Conservation (phyloP, 2,797 vertebrate species). For the Coluber constrictor region DNA sequence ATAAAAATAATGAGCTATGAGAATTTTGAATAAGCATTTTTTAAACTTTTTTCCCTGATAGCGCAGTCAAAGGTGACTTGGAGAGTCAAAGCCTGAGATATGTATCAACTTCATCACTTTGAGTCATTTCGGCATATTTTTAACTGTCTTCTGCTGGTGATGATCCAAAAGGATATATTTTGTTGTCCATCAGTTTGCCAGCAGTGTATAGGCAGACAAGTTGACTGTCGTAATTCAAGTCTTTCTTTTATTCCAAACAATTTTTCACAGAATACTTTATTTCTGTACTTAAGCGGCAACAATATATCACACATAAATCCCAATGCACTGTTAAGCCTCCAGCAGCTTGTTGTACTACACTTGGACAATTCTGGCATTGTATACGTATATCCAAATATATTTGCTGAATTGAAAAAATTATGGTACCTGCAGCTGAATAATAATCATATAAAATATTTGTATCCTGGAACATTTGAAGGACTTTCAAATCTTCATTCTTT, state of each 20-base stretch:
- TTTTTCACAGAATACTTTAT: slow-evolving; percentile 61
- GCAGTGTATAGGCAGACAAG: slow-evolving; percentile 65
- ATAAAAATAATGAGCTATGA: slow-evolving; percentile 20
- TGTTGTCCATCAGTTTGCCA: slow-evolving; percentile 67
- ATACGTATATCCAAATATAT: slow-evolving; percentile 63
- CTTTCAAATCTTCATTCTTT: slow-evolving; percentile 66
- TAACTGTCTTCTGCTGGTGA: slow-evolving; percentile 63
- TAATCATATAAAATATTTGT: slow-evolving; percentile 70
- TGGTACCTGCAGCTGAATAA: slow-evolving; percentile 68
- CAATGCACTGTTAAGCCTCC: slow-evolving; percentile 60
- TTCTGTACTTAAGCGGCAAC: slow-evolving; percentile 69
- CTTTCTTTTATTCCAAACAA: slow-evolving; percentile 62
- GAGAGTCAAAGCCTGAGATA: slow-evolving; percentile 65
- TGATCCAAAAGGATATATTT: slow-evolving; percentile 64
- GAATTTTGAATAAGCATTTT: slow-evolving; percentile 40
- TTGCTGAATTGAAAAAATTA: slow-evolving; percentile 62
- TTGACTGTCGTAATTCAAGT: slow-evolving; percentile 65
- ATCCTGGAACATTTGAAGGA: slow-evolving; percentile 67
- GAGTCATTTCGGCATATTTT: slow-evolving; percentile 54
- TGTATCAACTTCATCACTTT: slow-evolving; percentile 58
- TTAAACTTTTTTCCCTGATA: slow-evolving; percentile 62
- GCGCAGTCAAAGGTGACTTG: slow-evolving; percentile 66
- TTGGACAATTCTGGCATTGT: slow-evolving; percentile 67
- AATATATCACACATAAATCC: slow-evolving; percentile 63
- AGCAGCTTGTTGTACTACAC: slow-evolving; percentile 63